Evolutionary conservation across 2,888 invertebrate genomes (phyloP), one percentile per base, ranked within the genome.

Genomic region (Limulus polyphemus): DNA sequence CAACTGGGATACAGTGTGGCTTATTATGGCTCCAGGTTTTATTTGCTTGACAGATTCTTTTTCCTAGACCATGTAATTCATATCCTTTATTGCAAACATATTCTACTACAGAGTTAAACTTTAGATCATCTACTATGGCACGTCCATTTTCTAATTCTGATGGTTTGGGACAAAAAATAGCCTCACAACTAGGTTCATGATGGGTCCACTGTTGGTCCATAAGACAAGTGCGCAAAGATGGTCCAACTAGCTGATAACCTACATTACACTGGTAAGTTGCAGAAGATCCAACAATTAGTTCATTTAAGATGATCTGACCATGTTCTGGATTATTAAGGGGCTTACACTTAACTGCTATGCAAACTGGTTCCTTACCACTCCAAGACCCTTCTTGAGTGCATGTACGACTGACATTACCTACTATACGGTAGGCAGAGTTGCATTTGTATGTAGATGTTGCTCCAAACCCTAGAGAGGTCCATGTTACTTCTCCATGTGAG

Each of bases 291-390:
- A 70, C 75, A 2, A 72, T 71, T 55, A 70, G 71, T 12, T 64
- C 61, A 13, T 67, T 68, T 7, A 72, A 72, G n/a, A 64, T 64
- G 10, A 74, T 59, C 11, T 61, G 59, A 1, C 83, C 83, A 71
- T 83, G 79, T 12, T 77, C 75, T 47, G 32, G 14, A 17, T 14
- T 16, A 11, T 17, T 11, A 11, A n/a, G 11, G 1, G 16, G 17
- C 13, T 14, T 54, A 61, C 72, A 72, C 9, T 63, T 55, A n/a
- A 71, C 68, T 10, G 69, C 69, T 32, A 64, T 51, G 52, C 72
- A 72, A 10, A 51, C 58, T 13, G 71, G 71, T n/a, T 66, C 54
- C 10, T 60, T 61, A n/a, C 69, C 70, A 69, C 66, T 66, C 66
- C 66, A 66, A 2, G 59, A 60, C 17, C 63, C 63, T 46, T 64